Percentiles rank a stretch among this genome's conserved stretches.
Conservation (phyloP, 2,888 invertebrate genomes). For the Trachelus stipa region DNA sequence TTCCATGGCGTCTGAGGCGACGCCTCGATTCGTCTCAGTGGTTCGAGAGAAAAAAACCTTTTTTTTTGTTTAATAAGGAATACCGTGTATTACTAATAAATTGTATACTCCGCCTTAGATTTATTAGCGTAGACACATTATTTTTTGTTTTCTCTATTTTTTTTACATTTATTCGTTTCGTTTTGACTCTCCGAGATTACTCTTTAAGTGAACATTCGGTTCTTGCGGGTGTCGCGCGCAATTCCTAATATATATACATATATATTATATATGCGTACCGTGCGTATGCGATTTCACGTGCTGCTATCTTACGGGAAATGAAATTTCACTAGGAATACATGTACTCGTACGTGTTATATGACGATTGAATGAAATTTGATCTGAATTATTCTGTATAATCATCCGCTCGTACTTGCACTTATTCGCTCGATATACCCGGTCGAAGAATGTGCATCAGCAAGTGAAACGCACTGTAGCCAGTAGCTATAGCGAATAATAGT, state of each 20-base stretch:
- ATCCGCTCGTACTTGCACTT: neutral
- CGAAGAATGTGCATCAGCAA: neutral
- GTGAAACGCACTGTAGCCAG: neutral
- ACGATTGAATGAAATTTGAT: neutral
- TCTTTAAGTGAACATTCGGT: constrained; percentile 10
- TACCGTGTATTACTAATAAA: constrained; percentile 2
- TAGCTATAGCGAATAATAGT: neutral
- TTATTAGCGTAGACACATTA: constrained; percentile 8
- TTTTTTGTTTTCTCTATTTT: constrained; percentile 2
- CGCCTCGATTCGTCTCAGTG: neutral
- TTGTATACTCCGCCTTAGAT: constrained; percentile 10
- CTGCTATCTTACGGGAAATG: neutral
- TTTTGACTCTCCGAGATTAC: constrained; percentile 4
- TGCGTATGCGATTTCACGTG: neutral
- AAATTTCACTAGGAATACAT: neutral
- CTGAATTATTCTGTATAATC: neutral
- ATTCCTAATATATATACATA: neutral
- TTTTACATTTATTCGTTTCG: constrained; percentile 5
- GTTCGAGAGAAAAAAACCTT: neutral
- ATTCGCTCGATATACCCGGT: neutral
- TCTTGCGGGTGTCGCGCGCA: constrained; percentile 11
- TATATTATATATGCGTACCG: neutral
- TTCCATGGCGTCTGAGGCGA: neutral
- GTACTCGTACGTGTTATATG: neutral
- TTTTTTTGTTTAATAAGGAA: constrained; percentile 29